A percentile compares a stretch with the other conserved stretches of the same genome.
phyloP scores from a whole-genome alignment of 2,888 invertebrate genomes.

The Tridacna gigas region DNA sequence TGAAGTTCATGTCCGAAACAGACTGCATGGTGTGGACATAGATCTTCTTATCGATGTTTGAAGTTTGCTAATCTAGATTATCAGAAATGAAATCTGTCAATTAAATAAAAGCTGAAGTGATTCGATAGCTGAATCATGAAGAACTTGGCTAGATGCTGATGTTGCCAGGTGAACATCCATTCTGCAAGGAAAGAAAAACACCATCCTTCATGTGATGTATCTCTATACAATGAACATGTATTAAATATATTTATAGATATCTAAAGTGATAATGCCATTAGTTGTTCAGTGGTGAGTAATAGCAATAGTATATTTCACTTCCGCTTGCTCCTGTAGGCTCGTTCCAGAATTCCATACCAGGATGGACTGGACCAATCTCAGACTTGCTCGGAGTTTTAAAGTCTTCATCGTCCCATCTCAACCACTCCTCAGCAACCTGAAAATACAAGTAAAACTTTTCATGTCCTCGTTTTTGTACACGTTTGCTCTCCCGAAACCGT shows the following conservation, averaged over 20 bases:
- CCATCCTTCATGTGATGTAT: neutral
- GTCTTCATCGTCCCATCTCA: slow-evolving; percentile 64
- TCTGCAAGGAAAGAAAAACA: neutral
- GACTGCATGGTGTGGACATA: too few species aligned
- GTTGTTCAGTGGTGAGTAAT: slow-evolving; percentile 50
- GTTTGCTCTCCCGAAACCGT: neutral
- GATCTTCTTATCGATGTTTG: too few species aligned
- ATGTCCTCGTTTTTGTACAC: too few species aligned
- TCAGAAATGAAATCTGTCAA: too few species aligned
- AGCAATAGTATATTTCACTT: slow-evolving; percentile 65
- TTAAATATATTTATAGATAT: slow-evolving; percentile 2
- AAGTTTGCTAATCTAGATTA: too few species aligned
- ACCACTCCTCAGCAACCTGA: slow-evolving; percentile 60
- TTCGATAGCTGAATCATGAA: too few species aligned
- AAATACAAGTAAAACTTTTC: neutral
- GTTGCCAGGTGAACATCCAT: neutral
- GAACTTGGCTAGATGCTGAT: too few species aligned
- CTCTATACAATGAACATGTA: neutral
- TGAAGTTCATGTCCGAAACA: too few species aligned
- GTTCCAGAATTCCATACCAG: slow-evolving; percentile 67
- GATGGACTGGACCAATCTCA: slow-evolving; percentile 61
- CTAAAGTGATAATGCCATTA: slow-evolving; percentile 8
- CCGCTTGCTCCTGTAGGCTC: slow-evolving; percentile 62
- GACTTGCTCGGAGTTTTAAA: slow-evolving; percentile 63
- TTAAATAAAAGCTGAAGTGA: too few species aligned